Percentiles rank a stretch among this genome's conserved stretches.
phyloP scores from a whole-genome alignment of 2,797 vertebrate species.

The Mormyrus hasselquistii region DNA sequence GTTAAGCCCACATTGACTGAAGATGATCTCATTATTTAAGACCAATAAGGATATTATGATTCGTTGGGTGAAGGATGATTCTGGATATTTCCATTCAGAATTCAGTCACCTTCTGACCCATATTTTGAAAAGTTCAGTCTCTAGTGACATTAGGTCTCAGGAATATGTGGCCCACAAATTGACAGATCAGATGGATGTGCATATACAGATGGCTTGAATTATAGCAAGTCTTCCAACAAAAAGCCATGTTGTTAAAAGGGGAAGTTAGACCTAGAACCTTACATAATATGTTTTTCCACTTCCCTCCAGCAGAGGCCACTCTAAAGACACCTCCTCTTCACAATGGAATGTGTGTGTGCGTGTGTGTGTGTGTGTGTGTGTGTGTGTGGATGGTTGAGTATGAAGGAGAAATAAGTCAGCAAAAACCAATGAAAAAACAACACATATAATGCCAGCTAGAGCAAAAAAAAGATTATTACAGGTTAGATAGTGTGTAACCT shows the following conservation, averaged over 20 bases:
- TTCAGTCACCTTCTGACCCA: background rate
- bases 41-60: background rate
- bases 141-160: background rate
- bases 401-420: background rate
- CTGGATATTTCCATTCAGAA: background rate
- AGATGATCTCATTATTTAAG: background rate
- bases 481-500: background rate
- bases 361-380: background rate
- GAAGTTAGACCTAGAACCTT: background rate
- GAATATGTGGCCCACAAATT: background rate
- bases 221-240: background rate
- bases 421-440: background rate
- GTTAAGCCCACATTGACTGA: background rate
- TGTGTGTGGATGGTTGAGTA: slow-evolving; percentile 3
- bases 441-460: background rate
- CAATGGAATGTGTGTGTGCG: background rate
- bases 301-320: slow-evolving; percentile 30
- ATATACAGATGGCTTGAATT: background rate
- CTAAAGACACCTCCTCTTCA: slow-evolving; percentile 15
- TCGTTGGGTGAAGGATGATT: background rate
- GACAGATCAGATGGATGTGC: background rate
- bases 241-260: background rate
- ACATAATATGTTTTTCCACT: slow-evolving; percentile 14
- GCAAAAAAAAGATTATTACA: slow-evolving; percentile 1
- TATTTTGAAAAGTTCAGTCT: background rate